phyloP scores from a whole-genome alignment of 2,113 vertebrate species.

The Promerops cafer region DNA sequence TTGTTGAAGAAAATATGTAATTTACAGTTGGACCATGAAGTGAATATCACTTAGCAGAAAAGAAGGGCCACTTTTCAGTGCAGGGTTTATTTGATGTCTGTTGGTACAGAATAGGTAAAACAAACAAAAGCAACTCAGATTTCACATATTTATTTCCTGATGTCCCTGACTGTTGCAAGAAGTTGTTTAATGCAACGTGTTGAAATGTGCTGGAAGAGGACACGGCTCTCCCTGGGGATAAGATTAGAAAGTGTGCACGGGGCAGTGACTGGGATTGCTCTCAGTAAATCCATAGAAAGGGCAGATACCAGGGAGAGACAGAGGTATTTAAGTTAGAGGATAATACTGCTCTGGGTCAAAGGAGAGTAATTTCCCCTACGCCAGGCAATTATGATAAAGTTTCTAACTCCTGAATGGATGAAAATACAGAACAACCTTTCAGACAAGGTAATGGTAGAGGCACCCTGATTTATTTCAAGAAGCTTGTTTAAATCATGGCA shows the following conservation, averaged over 20 bases:
- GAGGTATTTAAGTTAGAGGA: neutral
- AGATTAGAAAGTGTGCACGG: neutral
- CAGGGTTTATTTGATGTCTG: neutral
- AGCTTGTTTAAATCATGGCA: neutral
- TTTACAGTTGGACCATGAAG: neutral
- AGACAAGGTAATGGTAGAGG: neutral
- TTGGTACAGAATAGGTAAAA: neutral
- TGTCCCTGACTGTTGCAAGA: neutral
- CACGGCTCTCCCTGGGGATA: neutral
- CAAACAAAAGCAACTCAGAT: neutral
- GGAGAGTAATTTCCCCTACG: neutral
- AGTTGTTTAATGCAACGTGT: neutral
- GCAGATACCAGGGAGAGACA: neutral
- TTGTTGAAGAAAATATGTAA: neutral
- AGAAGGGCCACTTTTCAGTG: neutral
- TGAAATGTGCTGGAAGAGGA: neutral
- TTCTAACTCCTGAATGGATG: neutral
- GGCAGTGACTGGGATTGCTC: neutral
- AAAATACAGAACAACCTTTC: neutral
- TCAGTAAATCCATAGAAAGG: neutral
- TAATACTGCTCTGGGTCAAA: neutral
- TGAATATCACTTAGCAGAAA: neutral
- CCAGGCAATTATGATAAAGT: neutral
- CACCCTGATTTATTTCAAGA: neutral
- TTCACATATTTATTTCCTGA: neutral